phyloP scores from a whole-genome alignment of 2,113 vertebrate species.

The Syngnathus floridae region DNA sequence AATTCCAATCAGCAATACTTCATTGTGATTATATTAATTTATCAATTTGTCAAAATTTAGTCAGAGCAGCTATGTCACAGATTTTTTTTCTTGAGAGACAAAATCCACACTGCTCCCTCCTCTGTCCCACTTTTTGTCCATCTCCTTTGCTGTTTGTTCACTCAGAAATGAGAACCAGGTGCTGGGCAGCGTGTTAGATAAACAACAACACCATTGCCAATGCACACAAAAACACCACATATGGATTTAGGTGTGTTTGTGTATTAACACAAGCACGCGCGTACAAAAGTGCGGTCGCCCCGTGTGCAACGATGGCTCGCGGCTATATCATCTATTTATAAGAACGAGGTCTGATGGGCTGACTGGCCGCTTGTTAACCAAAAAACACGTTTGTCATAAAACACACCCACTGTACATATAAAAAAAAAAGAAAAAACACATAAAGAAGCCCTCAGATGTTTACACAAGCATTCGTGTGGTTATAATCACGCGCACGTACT shows the following conservation, averaged over 20 bases:
- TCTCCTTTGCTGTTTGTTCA: constrained; percentile 47
- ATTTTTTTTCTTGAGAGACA: not conserved
- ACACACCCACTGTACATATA: too few relatives aligned
- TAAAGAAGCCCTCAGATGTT: constrained; percentile 32
- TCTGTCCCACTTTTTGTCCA: constrained; percentile 23
- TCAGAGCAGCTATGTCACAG: not conserved
- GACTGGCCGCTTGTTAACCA: constrained; percentile 49
- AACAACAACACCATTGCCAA: constrained; percentile 60
- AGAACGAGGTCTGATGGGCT: constrained; percentile 56
- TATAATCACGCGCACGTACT: constrained; percentile 16
- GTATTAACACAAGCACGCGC: constrained; percentile 11
- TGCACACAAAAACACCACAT: constrained; percentile 28
- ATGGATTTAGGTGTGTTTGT: constrained; percentile 13
- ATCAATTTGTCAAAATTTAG: not conserved
- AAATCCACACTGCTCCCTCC: constrained; percentile 1
- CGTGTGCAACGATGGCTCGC: constrained; percentile 33
- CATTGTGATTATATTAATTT: not conserved
- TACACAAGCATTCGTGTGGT: constrained; percentile 20
- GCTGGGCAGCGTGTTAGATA: constrained; percentile 47
- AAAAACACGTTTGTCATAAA: constrained; percentile 52
- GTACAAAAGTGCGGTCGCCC: constrained; percentile 19
- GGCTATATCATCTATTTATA: constrained; percentile 60
- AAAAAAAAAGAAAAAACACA: not conserved
- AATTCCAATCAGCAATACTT: not conserved
- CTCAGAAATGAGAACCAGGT: constrained; percentile 58